Base-by-base conservation (phyloP, 2,113 vertebrate species). In the Lagopus muta region DNA sequence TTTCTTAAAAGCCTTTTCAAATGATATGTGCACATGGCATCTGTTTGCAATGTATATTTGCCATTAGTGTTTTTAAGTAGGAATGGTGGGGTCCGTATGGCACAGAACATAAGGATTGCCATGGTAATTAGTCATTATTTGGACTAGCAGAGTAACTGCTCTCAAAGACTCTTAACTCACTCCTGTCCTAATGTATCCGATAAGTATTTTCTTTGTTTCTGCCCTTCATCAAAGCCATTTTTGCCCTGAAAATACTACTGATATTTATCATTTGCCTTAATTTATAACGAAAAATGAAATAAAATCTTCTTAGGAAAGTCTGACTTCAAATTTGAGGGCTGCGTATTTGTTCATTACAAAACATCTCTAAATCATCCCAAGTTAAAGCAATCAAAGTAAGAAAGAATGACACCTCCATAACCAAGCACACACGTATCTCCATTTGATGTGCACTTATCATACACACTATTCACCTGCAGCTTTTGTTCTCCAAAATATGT, bases 51-150 rank as follows among this genome's bases (percentile, higher is more conserved):
- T 93, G 91, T 92, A 92, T 97, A 95, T 96, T 95, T 96, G 93
- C 90, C 94, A 95, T 75, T 94, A 93, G 71, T 94, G 94, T 91
- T 95, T 95, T 96, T 87, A 70, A 95, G 88, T 57, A 91, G 82
- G 90, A 70, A 92, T 45, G 91, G 88, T 87, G 82, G 89, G 93
- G 88, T 76, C 92, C 91, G 89, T 96, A 95, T 94, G 94, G 94
- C 93, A 94, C 64, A 76, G 86, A 97, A 94, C 95, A 96, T 96
- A 95, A 97, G 88, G 90, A 97, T 90, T 94, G 89, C 83, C 17
- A 61, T 88, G 81, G 93, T 85, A 92, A 96, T 96, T 97, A 95
- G 93, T 96, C 95, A 93, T 91, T 94, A 97, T 96, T 96, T 96
- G 88, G 93, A 96, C 92, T 95, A 92, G 95, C 94, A 95, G 90